phyloP scores from a whole-genome alignment of 1,140 invertebrate genomes.

The Arion vulgaris region DNA sequence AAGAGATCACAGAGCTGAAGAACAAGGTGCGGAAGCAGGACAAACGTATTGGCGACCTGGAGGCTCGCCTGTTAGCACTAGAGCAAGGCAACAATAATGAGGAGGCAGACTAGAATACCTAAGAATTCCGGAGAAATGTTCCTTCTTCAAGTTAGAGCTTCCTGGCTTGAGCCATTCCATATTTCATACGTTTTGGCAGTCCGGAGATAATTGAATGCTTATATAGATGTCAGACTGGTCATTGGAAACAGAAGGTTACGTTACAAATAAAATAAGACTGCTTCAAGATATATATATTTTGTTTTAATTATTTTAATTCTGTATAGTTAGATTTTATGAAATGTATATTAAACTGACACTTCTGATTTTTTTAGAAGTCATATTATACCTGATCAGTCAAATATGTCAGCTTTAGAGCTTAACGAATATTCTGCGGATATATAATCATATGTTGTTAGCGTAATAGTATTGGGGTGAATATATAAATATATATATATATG shows the following conservation, averaged over 20 bases:
- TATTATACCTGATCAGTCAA: too few relatives aligned
- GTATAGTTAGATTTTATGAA: too few relatives aligned
- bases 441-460: too few relatives aligned
- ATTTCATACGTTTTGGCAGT: background rate
- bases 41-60: conserved; percentile 43
- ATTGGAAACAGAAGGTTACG: background rate
- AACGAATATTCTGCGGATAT: too few relatives aligned
- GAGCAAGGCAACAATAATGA: conserved; percentile 24
- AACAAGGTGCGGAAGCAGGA: conserved; percentile 44
- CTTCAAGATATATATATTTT: too few relatives aligned
- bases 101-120: conserved; percentile 11
- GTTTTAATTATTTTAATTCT: too few relatives aligned
- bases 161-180: background rate
- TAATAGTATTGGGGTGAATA: too few relatives aligned
- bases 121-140: background rate
- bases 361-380: too few relatives aligned
- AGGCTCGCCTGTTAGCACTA: conserved; percentile 37
- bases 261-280: background rate
- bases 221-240: background rate
- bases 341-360: too few relatives aligned
- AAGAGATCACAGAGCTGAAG: conserved; percentile 45
- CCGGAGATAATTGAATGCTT: background rate
- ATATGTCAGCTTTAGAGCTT: too few relatives aligned
- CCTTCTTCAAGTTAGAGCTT: background rate
- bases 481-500: too few relatives aligned